phyloP scores from a whole-genome alignment of 37 sponge, comb jelly and placozoan genomes.

The Crambe crambe region DNA sequence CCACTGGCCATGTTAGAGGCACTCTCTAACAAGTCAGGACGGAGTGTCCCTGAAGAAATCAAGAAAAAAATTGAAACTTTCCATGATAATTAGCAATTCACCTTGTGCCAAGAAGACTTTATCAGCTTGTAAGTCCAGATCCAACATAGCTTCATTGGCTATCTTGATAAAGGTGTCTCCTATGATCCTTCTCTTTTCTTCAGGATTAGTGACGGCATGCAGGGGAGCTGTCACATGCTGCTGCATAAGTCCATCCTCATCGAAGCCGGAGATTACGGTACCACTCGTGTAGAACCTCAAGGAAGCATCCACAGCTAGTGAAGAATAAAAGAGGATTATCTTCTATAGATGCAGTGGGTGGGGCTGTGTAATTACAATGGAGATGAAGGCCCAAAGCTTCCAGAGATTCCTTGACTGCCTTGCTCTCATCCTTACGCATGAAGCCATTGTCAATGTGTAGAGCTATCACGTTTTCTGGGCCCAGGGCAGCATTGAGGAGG shows the following conservation, averaged over 20 bases:
- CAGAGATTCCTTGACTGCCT: conserved; percentile 65
- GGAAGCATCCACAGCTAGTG: conserved; percentile 12
- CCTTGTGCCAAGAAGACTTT: conserved; percentile 69
- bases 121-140: conserved; percentile 29
- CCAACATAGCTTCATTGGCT: conserved; percentile 15
- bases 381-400: conserved; percentile 69
- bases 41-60: conserved; percentile 65
- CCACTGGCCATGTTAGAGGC: conserved; percentile 78
- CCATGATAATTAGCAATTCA: background rate
- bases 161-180: conserved; percentile 91
- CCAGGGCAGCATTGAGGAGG: conserved; percentile 77
- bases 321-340: background rate
- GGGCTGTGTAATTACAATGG: no score
- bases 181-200: conserved; percentile 89
- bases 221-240: conserved; percentile 59
- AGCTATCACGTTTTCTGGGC: conserved; percentile 68
- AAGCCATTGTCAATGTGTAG: conserved; percentile 94
- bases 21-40: conserved; percentile 93
- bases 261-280: conserved; percentile 28
- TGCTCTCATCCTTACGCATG: conserved; percentile 86
- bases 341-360: no score
- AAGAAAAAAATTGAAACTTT: background rate
- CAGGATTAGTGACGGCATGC: conserved; percentile 62
- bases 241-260: background rate
- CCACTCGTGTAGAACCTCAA: conserved; percentile 43